Base-by-base conservation (phyloP, 2,113 vertebrate genomes). In the Diadophis punctatus region DNA sequence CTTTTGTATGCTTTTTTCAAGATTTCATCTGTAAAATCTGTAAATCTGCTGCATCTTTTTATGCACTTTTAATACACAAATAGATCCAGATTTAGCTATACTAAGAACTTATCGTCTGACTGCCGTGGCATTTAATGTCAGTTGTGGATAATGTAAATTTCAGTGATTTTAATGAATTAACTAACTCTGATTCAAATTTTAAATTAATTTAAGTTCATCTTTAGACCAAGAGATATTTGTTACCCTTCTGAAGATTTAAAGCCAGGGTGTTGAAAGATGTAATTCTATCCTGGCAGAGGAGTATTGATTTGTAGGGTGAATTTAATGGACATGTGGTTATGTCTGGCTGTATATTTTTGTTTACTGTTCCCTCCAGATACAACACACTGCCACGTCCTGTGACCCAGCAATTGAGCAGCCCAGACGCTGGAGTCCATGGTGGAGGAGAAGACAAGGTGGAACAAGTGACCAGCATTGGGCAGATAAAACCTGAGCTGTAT, bases 401-500 rank as follows among this genome's bases (percentile, higher is more conserved):
- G 97, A 98, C 98, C 93, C 97, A 97, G 96, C 98, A 98, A 96
- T 96, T 98, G 94, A 98, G 98, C 95, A 98, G 98, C 89, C 97
- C 96, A 0, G 97, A 98, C 91, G 97, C 98, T 6, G 87, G 25
- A 2, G 91, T 91, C 94, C 97, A 97, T 1, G 96, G 20, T 27
- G 89, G 95, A 25, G 93, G 91, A 2, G 98, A 98, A 88, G 98
- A 98, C 90, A 98, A 98, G 94, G 95, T 96, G 52, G 98, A 99
- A 87, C 98, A 99, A 95, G 98, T 98, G 91, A 99, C 98, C 93
- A 98, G 98, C 96, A 99, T 99, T 0, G 99, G 99, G 30, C 99
- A 99, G 96, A 99, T 99, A 95, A 98, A 99, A 90, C 99, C 99
- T 0, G 99, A 99, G 96, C 97, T 99, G 58, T 99, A 99, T 97